phyloP scores from a whole-genome alignment of 2,113 vertebrate genomes.

The Erinaceus europaeus region DNA sequence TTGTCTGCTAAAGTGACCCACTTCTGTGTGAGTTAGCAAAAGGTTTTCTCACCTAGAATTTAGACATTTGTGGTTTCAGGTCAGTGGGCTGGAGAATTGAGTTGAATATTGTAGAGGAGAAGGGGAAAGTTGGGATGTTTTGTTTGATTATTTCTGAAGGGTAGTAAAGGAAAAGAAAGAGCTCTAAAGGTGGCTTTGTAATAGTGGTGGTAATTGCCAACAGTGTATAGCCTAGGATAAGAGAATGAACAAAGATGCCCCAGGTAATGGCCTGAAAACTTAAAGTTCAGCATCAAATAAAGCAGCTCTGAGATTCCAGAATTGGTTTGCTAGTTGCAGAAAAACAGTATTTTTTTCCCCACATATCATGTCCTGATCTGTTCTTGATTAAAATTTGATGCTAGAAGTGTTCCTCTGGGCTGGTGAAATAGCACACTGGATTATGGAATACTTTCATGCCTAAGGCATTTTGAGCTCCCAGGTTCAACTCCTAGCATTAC shows the following conservation, averaged over 20 bases:
- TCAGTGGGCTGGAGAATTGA: constrained; percentile 52
- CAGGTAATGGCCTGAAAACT: not conserved
- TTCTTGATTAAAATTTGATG: not conserved
- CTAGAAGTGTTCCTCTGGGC: not conserved
- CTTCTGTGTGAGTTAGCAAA: constrained; percentile 32
- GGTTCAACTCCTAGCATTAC: no score
- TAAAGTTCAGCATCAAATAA: not conserved
- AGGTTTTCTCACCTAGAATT: constrained; percentile 25
- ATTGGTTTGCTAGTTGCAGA: not conserved
- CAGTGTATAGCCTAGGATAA: not conserved
- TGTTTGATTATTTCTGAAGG: constrained; percentile 39
- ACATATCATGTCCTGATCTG: not conserved
- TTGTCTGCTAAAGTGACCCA: not conserved
- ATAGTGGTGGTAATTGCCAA: not conserved
- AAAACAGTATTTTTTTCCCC: not conserved
- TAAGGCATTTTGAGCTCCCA: no score
- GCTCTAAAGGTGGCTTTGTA: not conserved
- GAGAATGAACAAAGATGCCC: not conserved
- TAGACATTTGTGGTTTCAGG: constrained; percentile 31
- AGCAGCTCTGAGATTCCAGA: not conserved
- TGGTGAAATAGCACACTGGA: no score
- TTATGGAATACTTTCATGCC: no score
- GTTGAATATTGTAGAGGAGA: constrained; percentile 32
- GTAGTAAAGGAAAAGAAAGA: constrained; percentile 13
- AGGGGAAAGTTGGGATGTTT: constrained; percentile 1